Evolutionary conservation across 1,140 invertebrate genomes (phyloP).

Genomic region (Cepaea nemoralis): DNA sequence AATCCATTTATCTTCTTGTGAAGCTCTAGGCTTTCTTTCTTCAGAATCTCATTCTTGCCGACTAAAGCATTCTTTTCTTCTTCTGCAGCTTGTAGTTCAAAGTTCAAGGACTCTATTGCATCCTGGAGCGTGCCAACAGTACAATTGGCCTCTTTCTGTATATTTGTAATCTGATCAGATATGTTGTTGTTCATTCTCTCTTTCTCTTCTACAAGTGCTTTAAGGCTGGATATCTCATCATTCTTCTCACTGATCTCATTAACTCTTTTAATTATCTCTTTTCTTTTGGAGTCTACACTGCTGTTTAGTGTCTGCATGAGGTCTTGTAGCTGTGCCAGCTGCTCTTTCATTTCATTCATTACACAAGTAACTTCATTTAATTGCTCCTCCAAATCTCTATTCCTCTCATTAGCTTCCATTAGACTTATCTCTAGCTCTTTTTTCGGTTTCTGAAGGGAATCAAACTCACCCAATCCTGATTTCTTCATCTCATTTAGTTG

Average conservation of each 20-base stretch:
- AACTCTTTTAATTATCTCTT: slow-evolving; percentile 13
- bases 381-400: not conserved
- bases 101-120: slow-evolving; percentile 36
- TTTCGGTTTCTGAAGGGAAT: not conserved
- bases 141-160: slow-evolving; percentile 15
- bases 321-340: slow-evolving; percentile 20
- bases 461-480: not conserved
- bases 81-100: slow-evolving; percentile 20
- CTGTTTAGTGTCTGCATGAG: slow-evolving; percentile 7
- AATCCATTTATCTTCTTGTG: not conserved
- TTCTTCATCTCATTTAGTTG: not conserved
- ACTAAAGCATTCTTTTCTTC: slow-evolving; percentile 11
- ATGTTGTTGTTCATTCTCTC: not conserved
- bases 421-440: not conserved
- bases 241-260: slow-evolving; percentile 15
- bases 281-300: slow-evolving; percentile 7
- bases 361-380: not conserved
- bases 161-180: not conserved
- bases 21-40: not conserved
- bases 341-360: slow-evolving; percentile 3
- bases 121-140: slow-evolving; percentile 32
- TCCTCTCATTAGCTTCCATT: not conserved
- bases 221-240: not conserved
- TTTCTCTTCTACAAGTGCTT: not conserved
- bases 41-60: not conserved